phyloP scores from a whole-genome alignment of 2,113 vertebrate species.

The Diadophis punctatus region DNA sequence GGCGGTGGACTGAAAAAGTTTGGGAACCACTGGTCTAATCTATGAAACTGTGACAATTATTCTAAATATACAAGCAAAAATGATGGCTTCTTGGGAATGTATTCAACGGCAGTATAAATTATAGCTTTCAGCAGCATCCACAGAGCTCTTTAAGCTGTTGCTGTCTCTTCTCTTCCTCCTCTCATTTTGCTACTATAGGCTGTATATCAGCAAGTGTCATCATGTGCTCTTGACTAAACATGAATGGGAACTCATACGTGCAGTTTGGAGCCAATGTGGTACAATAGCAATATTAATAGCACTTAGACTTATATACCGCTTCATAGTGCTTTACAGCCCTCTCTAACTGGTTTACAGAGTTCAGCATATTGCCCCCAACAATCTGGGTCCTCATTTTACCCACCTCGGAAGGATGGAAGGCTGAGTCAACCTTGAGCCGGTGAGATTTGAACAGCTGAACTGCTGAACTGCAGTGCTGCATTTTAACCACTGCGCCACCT shows the following conservation, averaged over 20 bases:
- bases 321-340: too few species aligned
- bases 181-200: not conserved
- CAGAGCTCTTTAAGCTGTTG: not conserved
- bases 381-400: too few species aligned
- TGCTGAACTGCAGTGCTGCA: too few species aligned
- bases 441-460: too few species aligned
- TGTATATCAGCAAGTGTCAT: not conserved
- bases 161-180: not conserved
- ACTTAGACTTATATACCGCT: too few species aligned
- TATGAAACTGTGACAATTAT: constrained; percentile 17
- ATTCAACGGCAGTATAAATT: not conserved
- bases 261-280: not conserved
- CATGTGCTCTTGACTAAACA: not conserved
- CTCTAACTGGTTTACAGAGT: too few species aligned
- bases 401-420: too few species aligned
- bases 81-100: constrained; percentile 32
- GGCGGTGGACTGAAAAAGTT: too few species aligned
- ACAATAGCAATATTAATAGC: too few species aligned
- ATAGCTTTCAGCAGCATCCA: not conserved
- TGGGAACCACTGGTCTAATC: constrained; percentile 38
- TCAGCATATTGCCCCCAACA: too few species aligned
- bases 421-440: too few species aligned
- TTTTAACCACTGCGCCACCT: too few species aligned
- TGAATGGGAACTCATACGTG: not conserved
- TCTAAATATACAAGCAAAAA: constrained; percentile 32